phyloP scores from a whole-genome alignment of 2,888 invertebrate species.

The Ischnus inquisitorius region DNA sequence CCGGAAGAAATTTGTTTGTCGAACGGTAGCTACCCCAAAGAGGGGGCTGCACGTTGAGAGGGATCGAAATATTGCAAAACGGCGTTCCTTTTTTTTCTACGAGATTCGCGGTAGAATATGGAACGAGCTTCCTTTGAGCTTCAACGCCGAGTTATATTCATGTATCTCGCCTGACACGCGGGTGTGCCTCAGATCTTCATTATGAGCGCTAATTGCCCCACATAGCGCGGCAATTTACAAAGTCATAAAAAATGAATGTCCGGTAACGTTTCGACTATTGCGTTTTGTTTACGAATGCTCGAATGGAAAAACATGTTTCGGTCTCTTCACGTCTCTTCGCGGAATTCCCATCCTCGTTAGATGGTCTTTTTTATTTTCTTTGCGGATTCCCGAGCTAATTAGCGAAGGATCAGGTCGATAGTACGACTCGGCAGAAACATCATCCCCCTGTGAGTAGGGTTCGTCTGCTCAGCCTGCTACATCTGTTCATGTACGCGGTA shows the following conservation, averaged over 20 bases:
- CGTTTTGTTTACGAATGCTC: background rate
- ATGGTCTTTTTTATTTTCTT: slow-evolving; percentile 30
- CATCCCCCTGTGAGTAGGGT: slow-evolving; percentile 49
- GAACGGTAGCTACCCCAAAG: slow-evolving; percentile 49
- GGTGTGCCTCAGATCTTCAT: background rate
- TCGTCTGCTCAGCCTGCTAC: background rate
- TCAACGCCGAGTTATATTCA: background rate
- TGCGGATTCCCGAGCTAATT: slow-evolving; percentile 61
- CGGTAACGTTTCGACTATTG: background rate
- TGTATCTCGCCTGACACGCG: background rate
- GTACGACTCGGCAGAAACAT: slow-evolving; percentile 34
- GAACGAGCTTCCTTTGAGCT: slow-evolving; percentile 1
- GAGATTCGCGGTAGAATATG: background rate
- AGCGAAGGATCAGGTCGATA: slow-evolving; percentile 59
- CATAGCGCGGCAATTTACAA: background rate
- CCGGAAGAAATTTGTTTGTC: slow-evolving; percentile 64
- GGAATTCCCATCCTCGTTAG: slow-evolving; percentile 24
- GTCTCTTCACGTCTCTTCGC: background rate
- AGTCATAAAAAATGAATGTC: background rate
- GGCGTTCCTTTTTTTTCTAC: background rate
- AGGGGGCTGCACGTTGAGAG: background rate
- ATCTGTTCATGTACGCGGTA: background rate
- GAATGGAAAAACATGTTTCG: background rate
- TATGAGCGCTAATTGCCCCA: background rate
- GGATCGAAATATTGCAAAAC: slow-evolving; percentile 20